Evolutionary conservation across 37 sponge, comb jelly and placozoan genomes (phyloP).

Genomic region (Tethya wilhelma): DNA sequence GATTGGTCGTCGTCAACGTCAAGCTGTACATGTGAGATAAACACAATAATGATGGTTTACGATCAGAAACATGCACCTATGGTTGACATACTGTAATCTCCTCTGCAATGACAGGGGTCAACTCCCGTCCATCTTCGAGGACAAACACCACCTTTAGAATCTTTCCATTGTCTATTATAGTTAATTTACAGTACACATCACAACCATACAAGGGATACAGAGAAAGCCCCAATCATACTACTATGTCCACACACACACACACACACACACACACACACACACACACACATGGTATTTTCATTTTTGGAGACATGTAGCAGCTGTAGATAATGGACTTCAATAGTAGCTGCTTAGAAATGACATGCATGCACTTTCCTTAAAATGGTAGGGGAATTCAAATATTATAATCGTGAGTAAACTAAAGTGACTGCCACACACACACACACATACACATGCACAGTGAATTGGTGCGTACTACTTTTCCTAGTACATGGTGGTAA

Average conservation of each 20-base stretch:
- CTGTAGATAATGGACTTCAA: too few species aligned
- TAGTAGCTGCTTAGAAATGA: too few species aligned
- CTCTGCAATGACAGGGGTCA: slow-evolving; percentile 20
- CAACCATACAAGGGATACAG: background rate
- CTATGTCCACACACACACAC: background rate
- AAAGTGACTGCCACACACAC: too few species aligned
- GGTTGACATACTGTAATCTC: slow-evolving; percentile 29
- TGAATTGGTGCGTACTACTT: too few species aligned
- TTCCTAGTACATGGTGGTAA: too few species aligned
- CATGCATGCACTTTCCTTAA: too few species aligned
- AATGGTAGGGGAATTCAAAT: too few species aligned
- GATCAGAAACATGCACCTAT: too few species aligned
- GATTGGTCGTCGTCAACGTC: background rate
- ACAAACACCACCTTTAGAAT: slow-evolving; percentile 13
- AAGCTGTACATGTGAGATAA: background rate
- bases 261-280: slow-evolving; percentile 10
- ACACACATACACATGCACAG: too few species aligned
- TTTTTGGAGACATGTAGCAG: too few species aligned
- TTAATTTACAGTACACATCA: background rate
- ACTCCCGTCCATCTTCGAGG: background rate
- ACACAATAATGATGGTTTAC: too few species aligned
- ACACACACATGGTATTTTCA: background rate
- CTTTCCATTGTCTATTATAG: slow-evolving; percentile 9
- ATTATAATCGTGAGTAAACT: too few species aligned
- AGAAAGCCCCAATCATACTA: background rate